A percentile compares a stretch with the other conserved stretches of the same genome.
These are phyloP conservation scores for Caenorhabditis remanei DNA, from an alignment of 1,140 invertebrate species.

Conservation along the genomic window DNA sequence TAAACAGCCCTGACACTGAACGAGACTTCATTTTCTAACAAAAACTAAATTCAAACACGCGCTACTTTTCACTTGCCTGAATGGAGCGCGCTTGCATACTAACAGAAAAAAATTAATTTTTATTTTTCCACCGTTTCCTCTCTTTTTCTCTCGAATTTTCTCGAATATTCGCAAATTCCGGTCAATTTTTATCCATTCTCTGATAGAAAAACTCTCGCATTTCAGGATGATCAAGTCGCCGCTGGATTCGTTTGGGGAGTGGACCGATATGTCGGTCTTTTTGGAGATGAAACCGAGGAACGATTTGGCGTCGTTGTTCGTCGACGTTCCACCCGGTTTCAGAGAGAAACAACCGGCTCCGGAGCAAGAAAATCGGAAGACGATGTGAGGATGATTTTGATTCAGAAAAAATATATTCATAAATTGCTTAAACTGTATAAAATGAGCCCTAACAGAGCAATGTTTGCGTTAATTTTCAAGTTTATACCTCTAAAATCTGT, in stretches of 20 bases:
- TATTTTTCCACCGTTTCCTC: not conserved
- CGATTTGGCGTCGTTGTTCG: constrained; percentile 45
- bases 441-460: too few relatives aligned
- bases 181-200: not conserved
- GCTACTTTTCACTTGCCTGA: not conserved
- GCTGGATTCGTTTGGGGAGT: constrained; percentile 43
- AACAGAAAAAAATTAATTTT: not conserved
- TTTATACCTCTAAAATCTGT: too few relatives aligned
- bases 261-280: constrained; percentile 43
- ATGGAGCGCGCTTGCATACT: constrained; percentile 15
- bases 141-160: not conserved
- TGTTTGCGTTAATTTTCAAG: too few relatives aligned
- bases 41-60: constrained; percentile 6
- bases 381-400: not conserved
- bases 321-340: constrained; percentile 33
- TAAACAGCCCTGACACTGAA: not conserved
- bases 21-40: not conserved
- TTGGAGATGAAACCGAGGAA: constrained; percentile 7
- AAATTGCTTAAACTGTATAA: too few relatives aligned
- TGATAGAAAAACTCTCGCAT: not conserved
- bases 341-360: not conserved
- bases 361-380: constrained; percentile 27
- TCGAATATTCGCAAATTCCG: not conserved
- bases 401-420: not conserved
- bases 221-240: constrained; percentile 41